Conservation (phyloP, 2,888 invertebrate genomes). For the Lydus trimaculatus region DNA sequence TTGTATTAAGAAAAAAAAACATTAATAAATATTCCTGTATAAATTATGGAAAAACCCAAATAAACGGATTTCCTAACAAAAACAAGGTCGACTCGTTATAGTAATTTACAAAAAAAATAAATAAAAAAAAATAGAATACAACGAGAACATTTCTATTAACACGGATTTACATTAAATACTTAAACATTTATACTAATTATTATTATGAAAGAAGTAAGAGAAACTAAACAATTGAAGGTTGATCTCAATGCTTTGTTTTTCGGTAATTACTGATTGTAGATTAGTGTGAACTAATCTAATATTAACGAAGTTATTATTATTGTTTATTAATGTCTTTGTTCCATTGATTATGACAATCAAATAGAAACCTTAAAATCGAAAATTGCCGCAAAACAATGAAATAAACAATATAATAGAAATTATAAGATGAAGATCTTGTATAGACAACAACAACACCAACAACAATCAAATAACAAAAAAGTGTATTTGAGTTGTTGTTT, state of each 20-base stretch:
- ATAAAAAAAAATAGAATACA: background rate
- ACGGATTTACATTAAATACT: background rate
- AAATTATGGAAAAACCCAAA: conserved; percentile 3
- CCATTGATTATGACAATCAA: background rate
- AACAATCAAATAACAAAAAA: conserved; percentile 8
- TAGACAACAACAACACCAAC: background rate
- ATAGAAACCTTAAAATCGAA: background rate
- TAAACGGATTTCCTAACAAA: conserved; percentile 1
- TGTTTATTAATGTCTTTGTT: background rate
- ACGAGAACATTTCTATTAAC: background rate
- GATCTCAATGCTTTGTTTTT: background rate
- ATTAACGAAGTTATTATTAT: background rate
- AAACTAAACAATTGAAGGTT: background rate
- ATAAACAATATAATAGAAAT: background rate
- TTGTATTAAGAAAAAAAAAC: background rate
- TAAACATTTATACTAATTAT: background rate
- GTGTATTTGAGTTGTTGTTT: conserved; percentile 28
- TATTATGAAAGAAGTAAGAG: background rate
- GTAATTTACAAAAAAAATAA: background rate
- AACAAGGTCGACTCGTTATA: background rate
- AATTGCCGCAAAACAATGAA: background rate
- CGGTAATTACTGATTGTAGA: background rate
- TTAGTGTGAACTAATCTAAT: background rate
- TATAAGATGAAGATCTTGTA: background rate
- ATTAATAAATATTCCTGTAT: background rate